A percentile compares a stretch with the other conserved stretches of the same genome.
These are phyloP conservation scores for Euplexia lucipara DNA, from an alignment of 2,888 invertebrate genomes.

Conservation along the genomic window DNA sequence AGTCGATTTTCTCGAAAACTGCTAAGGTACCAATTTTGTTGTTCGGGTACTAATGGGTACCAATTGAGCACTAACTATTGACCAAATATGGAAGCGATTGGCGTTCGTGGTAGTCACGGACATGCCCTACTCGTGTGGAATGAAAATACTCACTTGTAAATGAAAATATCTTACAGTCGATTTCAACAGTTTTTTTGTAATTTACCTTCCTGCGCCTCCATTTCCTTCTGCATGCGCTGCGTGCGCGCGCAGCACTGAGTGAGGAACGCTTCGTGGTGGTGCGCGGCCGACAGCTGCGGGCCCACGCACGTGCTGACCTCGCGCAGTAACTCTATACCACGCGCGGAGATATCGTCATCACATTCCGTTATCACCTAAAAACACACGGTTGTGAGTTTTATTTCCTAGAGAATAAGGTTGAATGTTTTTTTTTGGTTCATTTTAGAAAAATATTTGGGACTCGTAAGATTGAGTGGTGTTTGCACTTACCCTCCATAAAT, in stretches of 20 bases:
- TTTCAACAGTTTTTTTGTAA: neutral
- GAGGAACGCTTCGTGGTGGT: slow-evolving; percentile 98
- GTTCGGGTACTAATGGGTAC: too few species aligned
- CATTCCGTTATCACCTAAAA: slow-evolving; percentile 96
- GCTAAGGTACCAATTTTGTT: too few species aligned
- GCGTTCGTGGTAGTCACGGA: too few species aligned
- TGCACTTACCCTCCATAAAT: slow-evolving; percentile 96
- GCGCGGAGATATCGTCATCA: slow-evolving; percentile 97
- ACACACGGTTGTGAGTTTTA: neutral
- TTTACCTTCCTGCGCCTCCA: slow-evolving; percentile 89
- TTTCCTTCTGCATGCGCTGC: slow-evolving; percentile 96
- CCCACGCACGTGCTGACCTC: slow-evolving; percentile 98
- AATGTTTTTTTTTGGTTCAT: neutral
- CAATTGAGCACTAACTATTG: too few species aligned
- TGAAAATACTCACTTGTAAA: too few species aligned
- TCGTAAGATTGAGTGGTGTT: neutral
- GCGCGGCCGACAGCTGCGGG: slow-evolving; percentile 95
- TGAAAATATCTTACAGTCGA: too few species aligned
- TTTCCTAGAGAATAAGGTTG: neutral
- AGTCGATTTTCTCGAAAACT: too few species aligned
- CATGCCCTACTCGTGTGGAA: too few species aligned
- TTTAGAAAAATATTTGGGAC: neutral
- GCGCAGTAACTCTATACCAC: slow-evolving; percentile 97
- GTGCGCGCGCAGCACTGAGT: slow-evolving; percentile 97
- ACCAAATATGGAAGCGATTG: too few species aligned